Base-by-base conservation (phyloP, 2,888 invertebrate genomes). In the Nezara viridula region DNA sequence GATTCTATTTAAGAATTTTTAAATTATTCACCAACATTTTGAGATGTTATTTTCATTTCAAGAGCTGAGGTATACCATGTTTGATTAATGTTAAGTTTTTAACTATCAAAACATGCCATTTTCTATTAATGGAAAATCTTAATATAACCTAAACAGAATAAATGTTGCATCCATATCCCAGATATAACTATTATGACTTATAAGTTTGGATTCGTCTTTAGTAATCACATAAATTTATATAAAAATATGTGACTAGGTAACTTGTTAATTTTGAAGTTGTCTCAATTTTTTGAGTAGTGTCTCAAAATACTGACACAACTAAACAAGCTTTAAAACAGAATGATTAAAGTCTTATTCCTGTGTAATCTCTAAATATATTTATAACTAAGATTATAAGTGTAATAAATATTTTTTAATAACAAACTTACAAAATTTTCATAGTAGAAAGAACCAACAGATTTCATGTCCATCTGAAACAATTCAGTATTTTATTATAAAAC, bases 371-470 rank as follows among this genome's bases (percentile, higher is more conserved):
- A 27, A 55, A 60, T 60, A 60, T 27, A 60, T 27, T 14, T 27
- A 60, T 14, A 60, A 27, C 55, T 60, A 60, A 27, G 27, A 27
- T 60, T 60, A 27, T 27, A 27, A n/a, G n/a, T n/a, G 7, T 60
- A 73, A 37, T 73, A 37, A 44, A 44, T 47, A 47, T 44, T n/a
- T n/a, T 44, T 1, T 44, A 44, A 37, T n/a, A 24, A 32, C 73
- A 52, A 89, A 97, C 97, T 97, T 96, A 97, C 97, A 95, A 97
- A 97, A 95, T 97, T 97, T 95, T 97, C 97, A 95, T 97, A 97
- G 96, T 97, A 97, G 96, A 97, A 97, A 94, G 97, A 97, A 94
- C 97, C 97, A 95, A 97, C 96, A 95, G 97, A 96, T 96, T 97
- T 97, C 96, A 97, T 96, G 95, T 97, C 97, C 97, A 97, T 97